phyloP scores from a whole-genome alignment of 2,797 vertebrate genomes.

The Triplophysa bombifrons region DNA sequence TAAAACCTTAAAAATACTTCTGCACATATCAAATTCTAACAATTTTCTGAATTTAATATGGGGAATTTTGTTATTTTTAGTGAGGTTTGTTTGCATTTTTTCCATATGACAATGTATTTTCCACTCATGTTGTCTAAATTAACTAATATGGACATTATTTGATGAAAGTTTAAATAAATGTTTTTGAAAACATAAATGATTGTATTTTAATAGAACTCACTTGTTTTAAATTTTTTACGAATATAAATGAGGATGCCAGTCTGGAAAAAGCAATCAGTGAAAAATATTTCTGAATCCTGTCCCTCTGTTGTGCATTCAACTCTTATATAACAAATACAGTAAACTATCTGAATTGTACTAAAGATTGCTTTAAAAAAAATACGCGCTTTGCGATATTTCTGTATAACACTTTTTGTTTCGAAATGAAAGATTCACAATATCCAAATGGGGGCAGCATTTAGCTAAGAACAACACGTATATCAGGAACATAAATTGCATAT shows the following conservation, averaged over 20 bases:
- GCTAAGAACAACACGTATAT: neutral
- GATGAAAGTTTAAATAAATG: conserved; percentile 6
- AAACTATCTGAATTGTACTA: neutral
- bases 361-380: neutral
- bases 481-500: neutral
- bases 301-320: neutral
- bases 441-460: conserved; percentile 25
- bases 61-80: neutral
- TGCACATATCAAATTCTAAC: neutral
- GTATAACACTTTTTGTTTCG: neutral
- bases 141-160: conserved; percentile 4
- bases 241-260: neutral
- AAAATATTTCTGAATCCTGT: neutral
- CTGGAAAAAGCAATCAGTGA: neutral
- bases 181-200: conserved; percentile 2
- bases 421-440: neutral
- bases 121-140: neutral
- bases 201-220: neutral
- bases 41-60: neutral
- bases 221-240: neutral
- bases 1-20: neutral
- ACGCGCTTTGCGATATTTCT: neutral
- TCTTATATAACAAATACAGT: neutral
- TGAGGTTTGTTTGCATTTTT: conserved; percentile 14
- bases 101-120: neutral